These are phyloP conservation scores for Indicator indicator DNA, from an alignment of 2,113 vertebrate species.

Conservation along the genomic window DNA sequence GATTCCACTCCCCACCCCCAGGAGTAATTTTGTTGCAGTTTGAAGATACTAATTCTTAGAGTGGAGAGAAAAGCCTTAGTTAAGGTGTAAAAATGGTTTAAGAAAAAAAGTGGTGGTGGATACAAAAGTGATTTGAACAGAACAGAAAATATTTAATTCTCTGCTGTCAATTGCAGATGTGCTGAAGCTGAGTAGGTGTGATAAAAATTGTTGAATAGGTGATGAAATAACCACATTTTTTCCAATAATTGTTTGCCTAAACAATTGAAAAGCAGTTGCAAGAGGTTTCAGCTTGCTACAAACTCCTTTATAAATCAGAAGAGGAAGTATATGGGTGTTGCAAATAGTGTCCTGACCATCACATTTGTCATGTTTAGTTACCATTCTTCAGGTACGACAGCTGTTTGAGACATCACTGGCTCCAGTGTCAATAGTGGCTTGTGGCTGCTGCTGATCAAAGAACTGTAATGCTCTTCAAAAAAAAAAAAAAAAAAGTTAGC, in stretches of 20 bases:
- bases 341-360: background rate
- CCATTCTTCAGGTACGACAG: background rate
- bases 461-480: background rate
- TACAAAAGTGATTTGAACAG: background rate
- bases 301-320: background rate
- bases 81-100: background rate
- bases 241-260: background rate
- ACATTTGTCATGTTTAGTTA: background rate
- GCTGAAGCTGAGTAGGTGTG: background rate
- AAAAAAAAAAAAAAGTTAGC: background rate
- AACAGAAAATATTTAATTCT: background rate
- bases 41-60: background rate
- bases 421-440: background rate
- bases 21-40: background rate
- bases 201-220: background rate
- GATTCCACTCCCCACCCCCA: accelerated
- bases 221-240: background rate
- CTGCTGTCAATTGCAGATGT: background rate
- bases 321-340: background rate
- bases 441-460: background rate
- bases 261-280: background rate
- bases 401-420: background rate
- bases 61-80: background rate
- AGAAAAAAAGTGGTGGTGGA: background rate
- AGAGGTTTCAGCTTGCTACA: background rate